Evolutionary conservation across 2,888 invertebrate species (phyloP).

Genomic region (Ptilodon capucinus): DNA sequence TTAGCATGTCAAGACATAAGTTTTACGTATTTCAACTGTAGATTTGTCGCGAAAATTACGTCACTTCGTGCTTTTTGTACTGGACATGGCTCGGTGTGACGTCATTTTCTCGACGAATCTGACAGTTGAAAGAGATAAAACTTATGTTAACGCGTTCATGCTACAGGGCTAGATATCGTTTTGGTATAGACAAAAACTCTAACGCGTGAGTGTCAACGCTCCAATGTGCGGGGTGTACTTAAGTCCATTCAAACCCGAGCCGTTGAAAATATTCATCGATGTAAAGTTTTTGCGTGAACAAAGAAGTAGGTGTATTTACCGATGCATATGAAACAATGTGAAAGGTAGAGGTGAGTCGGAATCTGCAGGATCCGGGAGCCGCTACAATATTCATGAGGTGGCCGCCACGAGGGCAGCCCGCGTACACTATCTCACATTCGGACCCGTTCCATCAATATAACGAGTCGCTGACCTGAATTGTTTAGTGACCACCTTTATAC

Average conservation of each 20-base stretch:
- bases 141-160: no score
- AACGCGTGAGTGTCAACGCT: no score
- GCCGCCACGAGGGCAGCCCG: constrained; percentile 28
- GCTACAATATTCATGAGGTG: constrained; percentile 69
- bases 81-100: no score
- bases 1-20: no score
- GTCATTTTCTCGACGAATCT: no score
- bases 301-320: constrained; percentile 30
- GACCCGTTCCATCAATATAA: constrained; percentile 67
- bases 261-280: constrained; percentile 33
- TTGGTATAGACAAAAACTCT: no score
- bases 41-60: no score
- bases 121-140: no score
- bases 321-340: constrained; percentile 41
- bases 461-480: constrained; percentile 66
- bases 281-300: constrained; percentile 38
- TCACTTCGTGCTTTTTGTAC: no score
- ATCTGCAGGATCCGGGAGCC: constrained; percentile 62
- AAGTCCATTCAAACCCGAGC: constrained; percentile 28
- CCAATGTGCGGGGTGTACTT: no score
- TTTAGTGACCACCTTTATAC: constrained; percentile 58
- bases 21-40: no score
- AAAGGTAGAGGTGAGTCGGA: constrained; percentile 49
- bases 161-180: no score
- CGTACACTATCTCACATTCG: constrained; percentile 61